Evolutionary conservation across 2,888 invertebrate genomes (phyloP).

Genomic region (Theodoxus fluviatilis): DNA sequence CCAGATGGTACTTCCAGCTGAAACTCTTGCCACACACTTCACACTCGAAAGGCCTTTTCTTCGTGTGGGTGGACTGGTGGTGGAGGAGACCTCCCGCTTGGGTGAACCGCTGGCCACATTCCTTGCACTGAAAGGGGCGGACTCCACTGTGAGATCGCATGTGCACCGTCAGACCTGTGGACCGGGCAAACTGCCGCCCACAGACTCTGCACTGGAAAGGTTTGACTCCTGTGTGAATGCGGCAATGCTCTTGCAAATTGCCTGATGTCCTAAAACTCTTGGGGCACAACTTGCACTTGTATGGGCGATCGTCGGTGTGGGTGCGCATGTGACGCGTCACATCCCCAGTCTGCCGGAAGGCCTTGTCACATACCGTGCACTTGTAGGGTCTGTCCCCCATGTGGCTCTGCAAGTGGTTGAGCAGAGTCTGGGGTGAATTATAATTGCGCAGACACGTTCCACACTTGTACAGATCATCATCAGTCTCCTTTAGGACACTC

Average conservation of each 20-base stretch:
- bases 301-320: too few relatives aligned
- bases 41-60: neutral
- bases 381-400: too few relatives aligned
- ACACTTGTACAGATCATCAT: too few relatives aligned
- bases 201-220: slow-evolving; percentile 5
- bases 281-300: too few relatives aligned
- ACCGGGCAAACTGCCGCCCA: neutral
- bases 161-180: neutral
- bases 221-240: slow-evolving; percentile 6
- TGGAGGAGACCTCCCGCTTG: neutral
- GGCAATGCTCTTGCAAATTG: too few relatives aligned
- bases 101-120: neutral
- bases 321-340: neutral
- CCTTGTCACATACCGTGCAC: slow-evolving; percentile 12
- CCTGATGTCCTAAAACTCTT: too few relatives aligned
- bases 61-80: neutral
- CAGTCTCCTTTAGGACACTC: too few relatives aligned
- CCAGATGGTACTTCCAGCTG: too few relatives aligned
- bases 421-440: too few relatives aligned
- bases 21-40: too few relatives aligned
- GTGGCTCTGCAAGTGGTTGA: too few relatives aligned
- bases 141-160: slow-evolving; percentile 11
- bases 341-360: slow-evolving; percentile 6
- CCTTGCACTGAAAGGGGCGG: neutral
- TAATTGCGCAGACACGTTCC: too few relatives aligned